These are phyloP conservation scores for Drosophila austrosaltans DNA, from an alignment of 2,888 invertebrate species.

Conservation along the genomic window DNA sequence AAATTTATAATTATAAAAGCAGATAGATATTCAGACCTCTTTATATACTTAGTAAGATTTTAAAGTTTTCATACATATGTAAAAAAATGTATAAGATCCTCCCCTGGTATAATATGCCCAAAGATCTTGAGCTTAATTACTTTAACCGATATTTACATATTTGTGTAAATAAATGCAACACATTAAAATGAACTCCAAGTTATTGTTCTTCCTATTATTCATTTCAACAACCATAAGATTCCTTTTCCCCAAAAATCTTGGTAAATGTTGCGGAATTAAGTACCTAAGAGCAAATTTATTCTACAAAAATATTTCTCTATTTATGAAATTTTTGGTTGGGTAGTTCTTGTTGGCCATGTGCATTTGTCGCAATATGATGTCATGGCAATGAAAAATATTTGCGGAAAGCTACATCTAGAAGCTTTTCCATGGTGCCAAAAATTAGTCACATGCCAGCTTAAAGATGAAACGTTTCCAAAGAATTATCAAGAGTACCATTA, in stretches of 20 bases:
- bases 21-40: too few relatives aligned
- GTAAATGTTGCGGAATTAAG: not conserved
- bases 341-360: not conserved
- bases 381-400: not conserved
- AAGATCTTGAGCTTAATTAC: too few relatives aligned
- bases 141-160: too few relatives aligned
- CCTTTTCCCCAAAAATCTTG: not conserved
- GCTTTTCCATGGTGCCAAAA: not conserved
- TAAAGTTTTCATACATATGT: too few relatives aligned
- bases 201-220: not conserved
- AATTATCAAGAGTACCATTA: not conserved
- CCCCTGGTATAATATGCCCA: too few relatives aligned
- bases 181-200: too few relatives aligned
- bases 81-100: too few relatives aligned
- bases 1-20: too few relatives aligned
- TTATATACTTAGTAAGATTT: too few relatives aligned
- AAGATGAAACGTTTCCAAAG: constrained; percentile 1
- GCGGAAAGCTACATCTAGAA: not conserved
- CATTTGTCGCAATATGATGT: not conserved
- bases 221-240: not conserved
- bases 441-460: constrained; percentile 3
- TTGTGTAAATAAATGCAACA: too few relatives aligned
- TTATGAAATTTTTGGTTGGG: not conserved
- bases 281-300: not conserved
- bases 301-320: not conserved